Base-by-base conservation (phyloP, 2,888 invertebrate genomes). In the Sisyra terminalis region DNA sequence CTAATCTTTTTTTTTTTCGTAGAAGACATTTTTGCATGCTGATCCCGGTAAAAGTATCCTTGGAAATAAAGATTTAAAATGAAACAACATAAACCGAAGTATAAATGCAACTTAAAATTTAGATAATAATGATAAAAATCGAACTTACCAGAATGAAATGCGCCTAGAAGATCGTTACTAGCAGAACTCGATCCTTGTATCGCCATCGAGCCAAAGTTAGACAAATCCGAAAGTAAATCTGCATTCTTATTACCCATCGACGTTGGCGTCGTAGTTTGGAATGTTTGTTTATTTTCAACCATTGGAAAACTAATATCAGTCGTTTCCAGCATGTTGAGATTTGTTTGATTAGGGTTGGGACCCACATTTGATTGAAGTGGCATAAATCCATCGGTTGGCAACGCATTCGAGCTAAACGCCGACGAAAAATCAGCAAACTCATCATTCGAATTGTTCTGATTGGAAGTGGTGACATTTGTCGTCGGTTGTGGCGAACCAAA, bases 371-470 rank as follows among this genome's bases (percentile, higher is more conserved):
- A 24, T 5, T 3, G 24, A 24, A 24, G 5, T 5, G 24, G 24
- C 24, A 24, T 24, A 5, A 15, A 35, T 13, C 16, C 35, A 14
- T 35, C 35, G 14, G 15, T 37, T 3, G 3, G 7, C 7, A 7
- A 10, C 11, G 6, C 17, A 37, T 2, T 24, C 16, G 17, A 9
- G 29, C 39, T 56, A 61, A 86, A 87, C 7, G 84, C 84, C 36
- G 76, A 74, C 46, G 70, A 69, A 59, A 88, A 87, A 63, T 87
- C 88, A 0, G 86, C 88, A 61, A 88, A 88, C 48, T 80, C 81
- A 50, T 78, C 81, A 46, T 59, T 65, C 45, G 50, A 17, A 37
- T 49, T 50, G 44, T 47, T 45, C 18, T 24, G 43, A 17, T 14
- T 24, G 10, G 31, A 10, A 8, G 16, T 31, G 30, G 24, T 18